These are phyloP conservation scores for Scrobipalpa atriplicella DNA, from an alignment of 2,888 invertebrate species.

Conservation along the genomic window DNA sequence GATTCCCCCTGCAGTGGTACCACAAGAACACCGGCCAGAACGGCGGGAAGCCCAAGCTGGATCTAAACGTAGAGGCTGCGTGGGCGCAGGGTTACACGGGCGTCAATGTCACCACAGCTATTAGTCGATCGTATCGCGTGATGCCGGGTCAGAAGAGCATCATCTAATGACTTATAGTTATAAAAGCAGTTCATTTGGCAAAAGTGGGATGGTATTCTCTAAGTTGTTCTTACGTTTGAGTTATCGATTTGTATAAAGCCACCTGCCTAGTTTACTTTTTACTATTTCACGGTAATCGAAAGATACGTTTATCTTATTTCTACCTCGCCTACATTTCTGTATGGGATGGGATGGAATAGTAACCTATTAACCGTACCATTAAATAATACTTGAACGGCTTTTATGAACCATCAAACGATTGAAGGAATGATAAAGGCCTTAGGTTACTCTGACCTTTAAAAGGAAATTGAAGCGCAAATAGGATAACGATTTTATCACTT, in stretches of 20 bases:
- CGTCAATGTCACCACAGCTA: slow-evolving; percentile 98
- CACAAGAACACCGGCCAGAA: slow-evolving; percentile 99
- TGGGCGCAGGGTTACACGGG: slow-evolving; percentile 99
- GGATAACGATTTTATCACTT: not conserved
- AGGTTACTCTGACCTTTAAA: slow-evolving; percentile 1
- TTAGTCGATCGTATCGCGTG: too few species aligned
- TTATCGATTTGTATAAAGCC: too few species aligned
- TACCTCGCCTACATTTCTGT: not conserved
- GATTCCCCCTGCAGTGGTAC: slow-evolving; percentile 99
- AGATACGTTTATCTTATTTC: not conserved
- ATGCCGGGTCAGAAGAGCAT: too few species aligned
- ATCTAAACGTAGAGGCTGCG: slow-evolving; percentile 98
- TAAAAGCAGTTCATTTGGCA: too few species aligned
- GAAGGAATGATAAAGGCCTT: not conserved
- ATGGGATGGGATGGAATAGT: not conserved
- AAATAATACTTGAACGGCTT: not conserved
- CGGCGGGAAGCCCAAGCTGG: slow-evolving; percentile 97
- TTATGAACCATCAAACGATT: slow-evolving; percentile 9
- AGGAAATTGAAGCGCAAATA: not conserved
- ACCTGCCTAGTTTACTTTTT: not conserved
- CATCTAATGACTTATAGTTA: too few species aligned
- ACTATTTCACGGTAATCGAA: not conserved
- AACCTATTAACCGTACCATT: slow-evolving; percentile 4
- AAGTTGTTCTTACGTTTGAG: too few species aligned
- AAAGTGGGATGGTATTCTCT: too few species aligned